phyloP scores from a whole-genome alignment of 1,140 invertebrate genomes.

The Halictus rubicundus region DNA sequence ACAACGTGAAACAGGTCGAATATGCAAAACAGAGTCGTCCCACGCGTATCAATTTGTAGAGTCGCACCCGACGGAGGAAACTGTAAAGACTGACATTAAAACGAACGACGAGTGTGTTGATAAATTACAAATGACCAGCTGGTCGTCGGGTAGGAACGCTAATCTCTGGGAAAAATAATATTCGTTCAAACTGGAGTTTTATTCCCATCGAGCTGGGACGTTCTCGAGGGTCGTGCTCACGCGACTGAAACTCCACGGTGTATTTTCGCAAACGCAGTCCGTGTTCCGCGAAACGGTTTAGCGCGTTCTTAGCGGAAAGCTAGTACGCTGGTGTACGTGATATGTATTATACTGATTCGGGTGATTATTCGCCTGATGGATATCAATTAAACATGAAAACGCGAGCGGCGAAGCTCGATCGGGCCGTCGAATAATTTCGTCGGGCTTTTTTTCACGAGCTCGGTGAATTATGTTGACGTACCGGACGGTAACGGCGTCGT shows the following conservation, averaged over 20 bases:
- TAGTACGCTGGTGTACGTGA: not conserved
- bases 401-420: slow-evolving; percentile 27
- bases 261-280: not conserved
- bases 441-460: slow-evolving; percentile 4
- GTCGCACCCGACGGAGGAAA: not conserved
- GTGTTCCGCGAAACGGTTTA: not conserved
- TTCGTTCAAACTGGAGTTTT: not conserved
- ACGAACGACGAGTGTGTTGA: not conserved
- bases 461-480: slow-evolving; percentile 41
- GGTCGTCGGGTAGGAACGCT: no score
- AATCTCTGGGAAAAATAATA: no score
- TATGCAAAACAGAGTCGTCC: no score
- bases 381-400: slow-evolving; percentile 43
- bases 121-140: not conserved
- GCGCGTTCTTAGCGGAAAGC: not conserved
- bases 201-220: no score
- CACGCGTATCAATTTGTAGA: not conserved
- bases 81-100: no score
- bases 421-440: slow-evolving; percentile 21
- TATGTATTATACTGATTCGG: slow-evolving; percentile 24
- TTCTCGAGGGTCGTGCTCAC: no score
- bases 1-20: no score
- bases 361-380: slow-evolving; percentile 41
- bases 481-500: slow-evolving; percentile 25
- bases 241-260: not conserved